Evolutionary conservation across 2,797 vertebrate species (phyloP).

Genomic region (Uromys caudimaculatus): DNA sequence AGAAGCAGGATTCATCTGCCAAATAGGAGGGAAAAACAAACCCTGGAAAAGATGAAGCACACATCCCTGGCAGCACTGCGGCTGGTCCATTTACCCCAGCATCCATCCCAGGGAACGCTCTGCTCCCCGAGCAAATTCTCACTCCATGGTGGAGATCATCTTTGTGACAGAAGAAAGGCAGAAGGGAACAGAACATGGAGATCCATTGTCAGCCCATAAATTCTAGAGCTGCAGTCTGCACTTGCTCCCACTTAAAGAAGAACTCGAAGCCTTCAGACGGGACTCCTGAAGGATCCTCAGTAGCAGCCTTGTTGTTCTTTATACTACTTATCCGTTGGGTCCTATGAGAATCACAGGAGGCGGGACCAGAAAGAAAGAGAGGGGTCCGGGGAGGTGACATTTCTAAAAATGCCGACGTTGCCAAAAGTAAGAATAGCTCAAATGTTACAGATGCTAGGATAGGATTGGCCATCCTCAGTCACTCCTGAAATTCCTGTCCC

Average conservation of each 20-base stretch:
- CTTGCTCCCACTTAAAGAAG: neutral
- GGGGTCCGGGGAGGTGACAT: neutral
- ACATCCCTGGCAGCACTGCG: neutral
- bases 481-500: neutral
- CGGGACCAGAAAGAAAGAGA: neutral
- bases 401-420: neutral
- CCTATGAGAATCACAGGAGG: neutral
- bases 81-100: neutral
- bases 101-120: neutral
- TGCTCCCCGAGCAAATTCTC: no score
- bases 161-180: neutral
- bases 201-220: rapidly evolving
- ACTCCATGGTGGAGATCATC: neutral
- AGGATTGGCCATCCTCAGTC: neutral
- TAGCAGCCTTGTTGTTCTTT: neutral
- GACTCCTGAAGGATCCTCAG: neutral
- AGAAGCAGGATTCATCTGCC: constrained; percentile 51
- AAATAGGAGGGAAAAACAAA: neutral
- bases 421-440: neutral
- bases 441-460: neutral
- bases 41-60: no score
- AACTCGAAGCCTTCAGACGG: neutral
- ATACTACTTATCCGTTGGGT: no score
- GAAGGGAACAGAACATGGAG: neutral
- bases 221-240: neutral